Evolutionary conservation across 2,113 vertebrate species (phyloP).

Genomic region (Symphodus melops): DNA sequence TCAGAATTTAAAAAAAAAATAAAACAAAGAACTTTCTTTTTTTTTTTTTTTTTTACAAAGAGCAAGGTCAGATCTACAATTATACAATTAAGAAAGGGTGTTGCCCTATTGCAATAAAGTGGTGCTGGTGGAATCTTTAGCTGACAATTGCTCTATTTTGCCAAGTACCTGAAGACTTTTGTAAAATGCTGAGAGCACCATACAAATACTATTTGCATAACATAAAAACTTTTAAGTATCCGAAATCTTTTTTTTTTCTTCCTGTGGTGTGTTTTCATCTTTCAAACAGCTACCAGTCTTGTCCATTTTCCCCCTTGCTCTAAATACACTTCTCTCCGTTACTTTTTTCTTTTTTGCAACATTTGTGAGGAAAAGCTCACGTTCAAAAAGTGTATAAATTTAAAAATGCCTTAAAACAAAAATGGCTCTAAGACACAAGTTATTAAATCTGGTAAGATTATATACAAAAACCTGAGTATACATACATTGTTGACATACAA

Average conservation of each 20-base stretch:
- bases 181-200: conserved; percentile 57
- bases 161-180: conserved; percentile 66
- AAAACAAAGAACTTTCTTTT: conserved; percentile 29
- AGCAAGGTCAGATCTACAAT: conserved; percentile 23
- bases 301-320: conserved; percentile 23
- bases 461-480: conserved; percentile 75
- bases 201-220: conserved; percentile 47
- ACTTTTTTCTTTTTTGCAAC: conserved; percentile 16
- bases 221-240: conserved; percentile 43
- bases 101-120: conserved; percentile 32
- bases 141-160: conserved; percentile 35
- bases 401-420: conserved; percentile 73
- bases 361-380: conserved; percentile 62
- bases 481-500: no score
- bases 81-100: conserved; percentile 44
- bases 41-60: conserved; percentile 14
- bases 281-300: conserved; percentile 6
- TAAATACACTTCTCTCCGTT: neutral
- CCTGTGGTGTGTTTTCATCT: neutral
- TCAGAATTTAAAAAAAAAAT: conserved; percentile 52
- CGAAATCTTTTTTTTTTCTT: conserved; percentile 21
- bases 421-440: conserved; percentile 44
- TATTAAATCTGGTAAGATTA: conserved; percentile 47
- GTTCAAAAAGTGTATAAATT: conserved; percentile 50
- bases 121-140: conserved; percentile 68